A percentile compares a stretch with the other conserved stretches of the same genome.
Conservation (phyloP, 2,888 invertebrate species). For the Tenthredo mesomela region DNA sequence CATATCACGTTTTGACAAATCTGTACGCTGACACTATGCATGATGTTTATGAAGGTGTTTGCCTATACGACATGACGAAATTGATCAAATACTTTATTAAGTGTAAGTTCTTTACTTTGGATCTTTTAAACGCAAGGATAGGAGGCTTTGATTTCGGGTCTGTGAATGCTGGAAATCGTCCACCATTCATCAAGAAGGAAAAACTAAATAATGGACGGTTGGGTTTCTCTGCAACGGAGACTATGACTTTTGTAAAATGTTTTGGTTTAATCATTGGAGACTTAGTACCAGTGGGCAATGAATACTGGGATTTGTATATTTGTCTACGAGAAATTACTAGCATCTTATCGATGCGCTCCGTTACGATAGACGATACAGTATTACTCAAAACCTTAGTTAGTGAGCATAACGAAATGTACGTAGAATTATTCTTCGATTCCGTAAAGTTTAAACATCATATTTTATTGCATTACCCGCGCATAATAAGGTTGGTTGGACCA, state of each 20-base stretch:
- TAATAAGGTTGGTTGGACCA: slow-evolving; percentile 56
- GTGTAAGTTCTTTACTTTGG: slow-evolving; percentile 56
- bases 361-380: slow-evolving; percentile 52
- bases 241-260: slow-evolving; percentile 36
- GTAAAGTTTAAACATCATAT: slow-evolving; percentile 61
- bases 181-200: slow-evolving; percentile 40
- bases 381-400: slow-evolving; percentile 53
- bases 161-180: slow-evolving; percentile 57
- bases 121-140: slow-evolving; percentile 55
- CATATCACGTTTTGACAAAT: slow-evolving; percentile 13
- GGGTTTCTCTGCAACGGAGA: slow-evolving; percentile 35
- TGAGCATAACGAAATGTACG: slow-evolving; percentile 56
- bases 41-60: slow-evolving; percentile 55
- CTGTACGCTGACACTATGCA: slow-evolving; percentile 27
- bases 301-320: slow-evolving; percentile 58
- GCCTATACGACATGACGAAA: slow-evolving; percentile 58
- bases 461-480: slow-evolving; percentile 57
- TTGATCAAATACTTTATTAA: slow-evolving; percentile 58
- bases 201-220: slow-evolving; percentile 31
- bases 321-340: slow-evolving; percentile 57
- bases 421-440: slow-evolving; percentile 49
- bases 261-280: slow-evolving; percentile 30
- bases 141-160: slow-evolving; percentile 56
- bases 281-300: slow-evolving; percentile 37
- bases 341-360: slow-evolving; percentile 53